Evolutionary conservation across 2,888 invertebrate species (phyloP).

Genomic region (Beris morrisii): DNA sequence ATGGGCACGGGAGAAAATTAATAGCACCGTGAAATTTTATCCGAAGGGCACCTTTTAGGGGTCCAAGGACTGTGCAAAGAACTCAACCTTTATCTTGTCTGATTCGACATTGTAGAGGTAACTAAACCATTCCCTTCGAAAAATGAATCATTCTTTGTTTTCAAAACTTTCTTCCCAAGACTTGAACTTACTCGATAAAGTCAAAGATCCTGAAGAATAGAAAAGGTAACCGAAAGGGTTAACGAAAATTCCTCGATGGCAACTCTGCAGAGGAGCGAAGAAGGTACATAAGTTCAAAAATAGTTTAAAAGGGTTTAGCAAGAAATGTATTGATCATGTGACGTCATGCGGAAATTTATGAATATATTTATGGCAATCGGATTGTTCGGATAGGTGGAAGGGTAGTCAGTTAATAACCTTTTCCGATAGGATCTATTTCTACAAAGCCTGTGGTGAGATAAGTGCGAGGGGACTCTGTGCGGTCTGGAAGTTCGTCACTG

Average conservation of each 20-base stretch:
- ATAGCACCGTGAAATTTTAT: conserved; percentile 33
- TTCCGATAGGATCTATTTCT: conserved; percentile 7
- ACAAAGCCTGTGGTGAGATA: neutral
- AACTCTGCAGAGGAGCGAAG: conserved; percentile 2
- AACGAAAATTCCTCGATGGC: conserved; percentile 9
- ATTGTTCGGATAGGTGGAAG: conserved; percentile 9
- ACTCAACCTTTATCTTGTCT: conserved; percentile 4
- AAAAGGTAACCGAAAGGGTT: conserved; percentile 24
- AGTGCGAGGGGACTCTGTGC: neutral
- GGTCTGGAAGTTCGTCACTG: neutral
- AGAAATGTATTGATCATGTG: conserved; percentile 32
- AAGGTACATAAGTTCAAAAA: conserved; percentile 21
- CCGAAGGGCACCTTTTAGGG: conserved; percentile 23
- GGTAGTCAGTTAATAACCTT: conserved; percentile 26
- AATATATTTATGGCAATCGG: conserved; percentile 28
- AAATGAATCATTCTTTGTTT: neutral
- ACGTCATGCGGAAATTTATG: conserved; percentile 36
- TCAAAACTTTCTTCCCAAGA: conserved; percentile 12
- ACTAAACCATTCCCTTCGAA: no score
- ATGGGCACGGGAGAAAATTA: conserved; percentile 19
- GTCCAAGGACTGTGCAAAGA: neutral
- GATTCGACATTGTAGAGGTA: no score
- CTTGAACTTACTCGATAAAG: conserved; percentile 26
- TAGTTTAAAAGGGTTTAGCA: conserved; percentile 21
- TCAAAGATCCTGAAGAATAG: conserved; percentile 18